Evolutionary conservation across 2,888 invertebrate species (phyloP).

Genomic region (Pachliopta kotzebuea): DNA sequence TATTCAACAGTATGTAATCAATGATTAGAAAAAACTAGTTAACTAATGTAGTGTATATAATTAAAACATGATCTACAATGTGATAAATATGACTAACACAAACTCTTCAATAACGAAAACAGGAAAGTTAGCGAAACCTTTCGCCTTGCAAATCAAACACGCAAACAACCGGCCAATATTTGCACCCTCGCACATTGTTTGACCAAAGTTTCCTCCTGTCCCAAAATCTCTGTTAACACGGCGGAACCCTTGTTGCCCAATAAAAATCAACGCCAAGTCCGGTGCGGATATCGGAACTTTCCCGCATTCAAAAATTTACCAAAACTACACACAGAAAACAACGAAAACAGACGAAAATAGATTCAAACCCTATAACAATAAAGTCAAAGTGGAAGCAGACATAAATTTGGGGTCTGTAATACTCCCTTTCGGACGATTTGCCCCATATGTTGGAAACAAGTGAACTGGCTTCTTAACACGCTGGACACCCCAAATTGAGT

Average conservation of each 20-base stretch:
- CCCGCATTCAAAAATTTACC: conserved; percentile 64
- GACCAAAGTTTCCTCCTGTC: conserved; percentile 58
- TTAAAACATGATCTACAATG: not conserved
- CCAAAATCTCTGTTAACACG: conserved; percentile 60
- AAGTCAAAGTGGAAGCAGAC: conserved; percentile 29
- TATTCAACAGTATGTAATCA: not conserved
- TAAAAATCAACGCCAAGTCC: conserved; percentile 72
- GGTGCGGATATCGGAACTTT: conserved; percentile 72
- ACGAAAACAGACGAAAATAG: conserved; percentile 32
- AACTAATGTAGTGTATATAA: too few relatives aligned
- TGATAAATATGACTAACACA: not conserved
- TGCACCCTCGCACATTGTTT: conserved; percentile 55
- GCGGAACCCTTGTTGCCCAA: conserved; percentile 68
- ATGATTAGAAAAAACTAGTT: too few relatives aligned
- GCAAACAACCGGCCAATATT: conserved; percentile 40
- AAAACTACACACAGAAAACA: conserved; percentile 34
- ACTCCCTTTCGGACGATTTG: conserved; percentile 59
- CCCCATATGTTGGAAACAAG: conserved; percentile 74
- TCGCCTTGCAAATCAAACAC: conserved; percentile 50
- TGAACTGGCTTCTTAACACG: conserved; percentile 67
- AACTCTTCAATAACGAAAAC: conserved; percentile 31
- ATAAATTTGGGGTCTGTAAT: conserved; percentile 37
- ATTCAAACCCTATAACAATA: conserved; percentile 30
- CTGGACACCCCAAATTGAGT: conserved; percentile 75
- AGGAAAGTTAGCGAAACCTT: conserved; percentile 41